These are phyloP conservation scores for Heliconius eleuchia DNA, from an alignment of 1,140 invertebrate species.

Conservation along the genomic window DNA sequence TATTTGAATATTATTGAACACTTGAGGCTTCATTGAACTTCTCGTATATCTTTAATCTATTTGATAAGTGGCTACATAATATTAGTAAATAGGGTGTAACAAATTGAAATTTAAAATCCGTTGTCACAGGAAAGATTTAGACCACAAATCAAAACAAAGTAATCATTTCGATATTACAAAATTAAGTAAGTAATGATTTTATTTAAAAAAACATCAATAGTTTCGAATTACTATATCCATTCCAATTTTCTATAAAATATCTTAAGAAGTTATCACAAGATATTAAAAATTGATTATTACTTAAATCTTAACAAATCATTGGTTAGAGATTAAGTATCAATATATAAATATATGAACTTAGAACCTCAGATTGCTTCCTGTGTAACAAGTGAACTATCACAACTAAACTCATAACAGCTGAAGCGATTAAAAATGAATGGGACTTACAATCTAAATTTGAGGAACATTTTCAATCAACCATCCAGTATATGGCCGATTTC, in stretches of 20 bases:
- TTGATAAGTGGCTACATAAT: neutral
- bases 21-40: conserved; percentile 52
- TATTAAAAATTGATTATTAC: no score
- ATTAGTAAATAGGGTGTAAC: conserved; percentile 1
- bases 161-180: neutral
- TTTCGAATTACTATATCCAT: no score
- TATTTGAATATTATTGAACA: conserved; percentile 64
- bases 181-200: neutral
- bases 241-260: no score
- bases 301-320: no score
- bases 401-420: neutral
- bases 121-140: neutral
- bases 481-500: neutral
- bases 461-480: conserved; percentile 19
- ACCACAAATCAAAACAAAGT: neutral
- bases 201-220: no score
- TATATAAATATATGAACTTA: neutral
- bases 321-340: no score
- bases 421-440: conserved; percentile 13
- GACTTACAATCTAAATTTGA: conserved; percentile 25
- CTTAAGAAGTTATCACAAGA: no score
- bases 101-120: neutral
- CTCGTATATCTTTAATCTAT: conserved; percentile 19
- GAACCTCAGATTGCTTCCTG: neutral
- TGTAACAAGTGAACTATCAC: neutral